These are phyloP conservation scores for Phalacrocorax aristotelis DNA, from an alignment of 2,113 vertebrate genomes.

Conservation along the genomic window DNA sequence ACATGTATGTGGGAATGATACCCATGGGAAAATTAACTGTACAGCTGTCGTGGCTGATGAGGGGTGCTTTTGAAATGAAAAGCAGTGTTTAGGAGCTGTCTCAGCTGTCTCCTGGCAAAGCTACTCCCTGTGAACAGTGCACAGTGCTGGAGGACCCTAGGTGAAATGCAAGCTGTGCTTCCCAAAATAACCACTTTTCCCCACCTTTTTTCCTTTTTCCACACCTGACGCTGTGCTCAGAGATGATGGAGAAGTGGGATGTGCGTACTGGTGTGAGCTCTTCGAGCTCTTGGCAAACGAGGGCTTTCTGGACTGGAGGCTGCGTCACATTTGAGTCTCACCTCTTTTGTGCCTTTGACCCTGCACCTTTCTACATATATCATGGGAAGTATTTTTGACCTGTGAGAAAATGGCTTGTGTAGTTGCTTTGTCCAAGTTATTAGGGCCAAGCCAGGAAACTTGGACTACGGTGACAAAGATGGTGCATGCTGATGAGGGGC, in stretches of 20 bases:
- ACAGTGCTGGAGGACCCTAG: rapidly evolving
- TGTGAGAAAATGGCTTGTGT: background rate
- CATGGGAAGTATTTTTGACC: background rate
- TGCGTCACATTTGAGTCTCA: background rate
- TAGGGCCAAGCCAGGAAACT: background rate
- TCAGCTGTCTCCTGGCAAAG: background rate
- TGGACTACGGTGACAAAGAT: background rate
- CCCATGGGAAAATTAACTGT: background rate
- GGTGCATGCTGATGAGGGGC: rapidly evolving
- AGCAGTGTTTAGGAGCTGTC: background rate
- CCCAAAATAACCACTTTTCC: background rate
- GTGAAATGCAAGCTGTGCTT: background rate
- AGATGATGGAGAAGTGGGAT: background rate
- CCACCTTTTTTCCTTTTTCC: background rate
- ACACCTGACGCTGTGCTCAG: background rate
- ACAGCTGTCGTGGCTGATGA: background rate
- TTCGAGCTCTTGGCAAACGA: rapidly evolving
- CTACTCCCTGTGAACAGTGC: background rate
- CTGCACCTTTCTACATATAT: background rate
- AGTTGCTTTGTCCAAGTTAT: background rate
- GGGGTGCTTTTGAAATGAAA: background rate
- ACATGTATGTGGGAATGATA: background rate
- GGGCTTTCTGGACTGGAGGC: background rate
- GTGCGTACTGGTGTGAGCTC: rapidly evolving
- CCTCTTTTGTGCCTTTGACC: background rate